Conservation (phyloP, 1,140 invertebrate genomes). For the Aphis craccivora region DNA sequence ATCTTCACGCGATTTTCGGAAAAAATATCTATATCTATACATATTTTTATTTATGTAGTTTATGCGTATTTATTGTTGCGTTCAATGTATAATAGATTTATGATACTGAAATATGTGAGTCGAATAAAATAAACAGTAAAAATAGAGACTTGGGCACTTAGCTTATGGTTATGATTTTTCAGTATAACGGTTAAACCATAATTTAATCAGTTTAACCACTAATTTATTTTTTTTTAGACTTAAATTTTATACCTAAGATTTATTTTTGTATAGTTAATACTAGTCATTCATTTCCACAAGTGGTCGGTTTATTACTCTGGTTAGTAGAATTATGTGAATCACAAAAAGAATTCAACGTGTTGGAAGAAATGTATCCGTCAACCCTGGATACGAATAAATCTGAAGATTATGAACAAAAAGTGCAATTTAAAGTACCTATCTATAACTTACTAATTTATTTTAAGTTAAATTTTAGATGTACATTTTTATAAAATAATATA, state of each 20-base stretch:
- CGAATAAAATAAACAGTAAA: too few relatives aligned
- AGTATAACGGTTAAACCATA: background rate
- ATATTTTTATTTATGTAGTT: too few relatives aligned
- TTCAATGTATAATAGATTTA: too few relatives aligned
- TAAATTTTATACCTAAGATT: background rate
- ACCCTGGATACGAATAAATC: slow-evolving; percentile 19
- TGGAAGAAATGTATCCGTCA: slow-evolving; percentile 29
- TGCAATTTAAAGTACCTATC: slow-evolving; percentile 25
- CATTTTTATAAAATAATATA: background rate
- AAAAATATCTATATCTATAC: too few relatives aligned
- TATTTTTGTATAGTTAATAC: slow-evolving; percentile 27
- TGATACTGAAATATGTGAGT: too few relatives aligned
- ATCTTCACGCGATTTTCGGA: too few relatives aligned
- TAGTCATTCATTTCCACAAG: slow-evolving; percentile 55
- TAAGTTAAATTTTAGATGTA: background rate
- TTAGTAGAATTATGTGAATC: slow-evolving; percentile 52
- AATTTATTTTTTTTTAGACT: background rate
- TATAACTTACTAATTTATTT: background rate
- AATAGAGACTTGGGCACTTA: background rate
- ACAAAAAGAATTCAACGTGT: slow-evolving; percentile 33
- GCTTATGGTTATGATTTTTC: background rate
- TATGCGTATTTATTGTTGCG: too few relatives aligned
- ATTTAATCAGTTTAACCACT: background rate
- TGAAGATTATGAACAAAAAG: slow-evolving; percentile 46
- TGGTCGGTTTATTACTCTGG: slow-evolving; percentile 52